Base-by-base conservation (phyloP, 2,888 invertebrate genomes). In the Athalia cordata region DNA sequence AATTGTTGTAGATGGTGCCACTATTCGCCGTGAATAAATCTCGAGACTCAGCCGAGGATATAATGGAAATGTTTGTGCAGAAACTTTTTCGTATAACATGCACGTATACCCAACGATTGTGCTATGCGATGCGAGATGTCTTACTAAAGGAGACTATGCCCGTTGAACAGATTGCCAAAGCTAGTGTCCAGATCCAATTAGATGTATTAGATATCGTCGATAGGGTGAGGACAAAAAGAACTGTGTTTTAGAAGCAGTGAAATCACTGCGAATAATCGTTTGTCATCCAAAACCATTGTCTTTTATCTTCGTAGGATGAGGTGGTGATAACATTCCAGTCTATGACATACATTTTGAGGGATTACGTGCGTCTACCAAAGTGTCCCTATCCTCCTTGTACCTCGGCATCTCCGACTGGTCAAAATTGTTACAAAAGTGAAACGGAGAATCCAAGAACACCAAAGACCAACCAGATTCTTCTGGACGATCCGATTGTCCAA, bases 81-180 rank as follows among this genome's bases (percentile, higher is more conserved):
- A 94, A 94, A 84, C 83, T 95, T 1, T 91, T 95, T 78, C 92
- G 93, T 72, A 91, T 93, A 11, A 92, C 94, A 0, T 94, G 93
- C 77, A 93, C 94, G 83, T 92, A 93, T 64, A 94, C 95, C 0
- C 90, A 93, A 2, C 91, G 94, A 79, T 89, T 93, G 0, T 92
- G 92, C 8, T 95, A 94, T 79, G 89, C 91, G 0, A 89, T 94
- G 74, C 91, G 95, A 78, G 93, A 94, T 84, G 87, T 93, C 61
- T 79, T 87, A 49, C 86, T 85, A 66, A 84, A 89, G 84, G 86
- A 88, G 62, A 85, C 89, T 62, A 83, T 89, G 76, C 85, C 91
- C 2, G 88, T 92, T 15, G 85, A 91, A 68, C 91, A 92, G 11
- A 87, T 89, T 67, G 86, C 87, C 65, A 89, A 88, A 83, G 80